phyloP scores from a whole-genome alignment of 1,140 invertebrate species.

The Belonocnema kinseyi region DNA sequence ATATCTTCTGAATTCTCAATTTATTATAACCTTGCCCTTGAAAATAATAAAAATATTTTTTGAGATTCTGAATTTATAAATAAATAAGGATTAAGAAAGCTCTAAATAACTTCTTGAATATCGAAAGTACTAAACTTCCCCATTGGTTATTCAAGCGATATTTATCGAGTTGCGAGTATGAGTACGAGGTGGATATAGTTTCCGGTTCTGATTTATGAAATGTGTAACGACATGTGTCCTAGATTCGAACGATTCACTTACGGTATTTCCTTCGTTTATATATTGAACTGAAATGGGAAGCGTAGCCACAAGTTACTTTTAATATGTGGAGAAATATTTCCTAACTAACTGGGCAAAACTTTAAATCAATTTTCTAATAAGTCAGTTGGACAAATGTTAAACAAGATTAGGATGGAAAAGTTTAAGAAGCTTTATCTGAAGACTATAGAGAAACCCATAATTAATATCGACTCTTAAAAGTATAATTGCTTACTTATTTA shows the following conservation, averaged over 20 bases:
- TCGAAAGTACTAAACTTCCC: neutral
- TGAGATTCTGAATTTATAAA: too few relatives aligned
- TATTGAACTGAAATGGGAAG: neutral
- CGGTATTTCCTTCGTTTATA: conserved; percentile 10
- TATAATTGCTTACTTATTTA: too few relatives aligned
- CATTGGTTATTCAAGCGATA: conserved; percentile 10
- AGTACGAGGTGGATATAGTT: neutral
- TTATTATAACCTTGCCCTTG: too few relatives aligned
- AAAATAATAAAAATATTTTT: too few relatives aligned
- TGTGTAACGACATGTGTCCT: conserved; percentile 25
- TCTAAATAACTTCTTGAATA: neutral
- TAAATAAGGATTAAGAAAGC: neutral
- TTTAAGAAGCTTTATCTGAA: too few relatives aligned
- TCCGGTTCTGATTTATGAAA: conserved; percentile 26
- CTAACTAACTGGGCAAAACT: neutral
- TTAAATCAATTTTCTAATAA: neutral
- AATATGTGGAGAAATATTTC: neutral
- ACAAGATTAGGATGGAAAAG: too few relatives aligned
- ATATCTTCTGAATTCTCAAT: too few relatives aligned
- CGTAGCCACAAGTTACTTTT: neutral
- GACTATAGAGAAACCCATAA: too few relatives aligned
- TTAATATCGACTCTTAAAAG: too few relatives aligned
- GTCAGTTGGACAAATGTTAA: neutral
- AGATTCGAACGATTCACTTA: conserved; percentile 15
- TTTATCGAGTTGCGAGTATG: neutral